Percentiles rank a stretch among this genome's conserved stretches.
These are phyloP conservation scores for Unio pictorum DNA, from an alignment of 2,888 invertebrate species.

Conservation along the genomic window DNA sequence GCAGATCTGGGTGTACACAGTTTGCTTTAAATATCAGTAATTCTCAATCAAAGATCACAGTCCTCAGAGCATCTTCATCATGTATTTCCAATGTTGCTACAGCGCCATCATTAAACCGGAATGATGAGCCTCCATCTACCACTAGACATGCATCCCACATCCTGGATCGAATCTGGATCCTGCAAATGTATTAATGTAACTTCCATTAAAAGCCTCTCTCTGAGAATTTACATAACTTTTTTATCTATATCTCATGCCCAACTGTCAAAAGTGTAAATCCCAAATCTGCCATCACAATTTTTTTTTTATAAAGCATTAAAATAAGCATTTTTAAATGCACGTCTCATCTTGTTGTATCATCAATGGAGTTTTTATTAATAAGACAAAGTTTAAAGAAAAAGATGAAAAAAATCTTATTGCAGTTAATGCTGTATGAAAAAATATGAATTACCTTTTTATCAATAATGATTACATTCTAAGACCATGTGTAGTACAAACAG, in stretches of 20 bases:
- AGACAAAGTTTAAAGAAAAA: too few relatives aligned
- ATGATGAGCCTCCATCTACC: constrained; percentile 94
- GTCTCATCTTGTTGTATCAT: neutral
- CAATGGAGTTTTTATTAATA: too few relatives aligned
- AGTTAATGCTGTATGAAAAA: too few relatives aligned
- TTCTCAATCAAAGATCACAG: constrained; percentile 74
- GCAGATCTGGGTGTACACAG: too few relatives aligned
- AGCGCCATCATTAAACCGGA: constrained; percentile 94
- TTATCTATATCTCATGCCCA: neutral
- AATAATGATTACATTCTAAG: too few relatives aligned
- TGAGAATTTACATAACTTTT: neutral
- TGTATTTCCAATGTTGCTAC: constrained; percentile 86
- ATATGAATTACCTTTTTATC: too few relatives aligned
- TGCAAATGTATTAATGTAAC: constrained; percentile 51
- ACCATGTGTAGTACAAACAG: too few relatives aligned
- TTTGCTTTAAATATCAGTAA: too few relatives aligned
- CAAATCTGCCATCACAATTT: too few relatives aligned
- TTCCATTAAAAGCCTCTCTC: neutral
- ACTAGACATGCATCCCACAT: constrained; percentile 94
- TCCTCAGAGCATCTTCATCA: constrained; percentile 90
- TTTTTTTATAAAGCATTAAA: too few relatives aligned
- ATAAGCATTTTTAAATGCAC: neutral
- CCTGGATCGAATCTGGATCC: constrained; percentile 86
- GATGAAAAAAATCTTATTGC: too few relatives aligned
- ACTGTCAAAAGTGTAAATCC: too few relatives aligned